Evolutionary conservation across 2,888 invertebrate species (phyloP).

Genomic region (Calephelis perditalis): DNA sequence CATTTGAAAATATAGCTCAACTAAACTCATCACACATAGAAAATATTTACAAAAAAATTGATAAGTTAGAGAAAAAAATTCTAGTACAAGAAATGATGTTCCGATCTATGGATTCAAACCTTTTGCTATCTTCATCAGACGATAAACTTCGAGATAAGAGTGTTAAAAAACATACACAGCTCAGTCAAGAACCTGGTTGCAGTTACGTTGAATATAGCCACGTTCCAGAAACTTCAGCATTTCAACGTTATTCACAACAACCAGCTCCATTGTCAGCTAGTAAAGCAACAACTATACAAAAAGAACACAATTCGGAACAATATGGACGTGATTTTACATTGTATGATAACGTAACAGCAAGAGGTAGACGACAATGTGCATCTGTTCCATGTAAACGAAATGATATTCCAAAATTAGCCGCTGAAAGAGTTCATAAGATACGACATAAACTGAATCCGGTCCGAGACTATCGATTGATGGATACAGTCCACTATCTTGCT

Average conservation of each 20-base stretch:
- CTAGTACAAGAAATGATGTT: constrained; percentile 61
- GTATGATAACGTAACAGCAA: constrained; percentile 66
- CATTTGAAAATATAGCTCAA: constrained; percentile 39
- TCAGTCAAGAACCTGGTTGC: constrained; percentile 49
- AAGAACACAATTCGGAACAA: constrained; percentile 68
- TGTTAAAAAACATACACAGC: constrained; percentile 39
- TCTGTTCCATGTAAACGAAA: constrained; percentile 65
- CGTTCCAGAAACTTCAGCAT: constrained; percentile 66
- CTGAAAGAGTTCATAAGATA: constrained; percentile 65
- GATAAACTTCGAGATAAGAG: constrained; percentile 45
- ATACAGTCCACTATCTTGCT: constrained; percentile 69
- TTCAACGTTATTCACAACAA: constrained; percentile 59
- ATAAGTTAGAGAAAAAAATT: constrained; percentile 56
- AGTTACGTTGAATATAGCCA: constrained; percentile 70
- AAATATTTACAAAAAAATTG: constrained; percentile 51
- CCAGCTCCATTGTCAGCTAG: constrained; percentile 52
- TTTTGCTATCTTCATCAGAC: constrained; percentile 55
- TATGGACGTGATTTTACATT: constrained; percentile 67
- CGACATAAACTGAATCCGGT: constrained; percentile 68
- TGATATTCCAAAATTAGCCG: constrained; percentile 57
- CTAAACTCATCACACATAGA: constrained; percentile 29
- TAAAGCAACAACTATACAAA: constrained; percentile 59
- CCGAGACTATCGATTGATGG: constrained; percentile 68
- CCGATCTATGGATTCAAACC: constrained; percentile 51
- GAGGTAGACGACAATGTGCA: constrained; percentile 61